These are phyloP conservation scores for Ataeniobius toweri DNA, from an alignment of 2,797 vertebrate genomes.

Conservation along the genomic window DNA sequence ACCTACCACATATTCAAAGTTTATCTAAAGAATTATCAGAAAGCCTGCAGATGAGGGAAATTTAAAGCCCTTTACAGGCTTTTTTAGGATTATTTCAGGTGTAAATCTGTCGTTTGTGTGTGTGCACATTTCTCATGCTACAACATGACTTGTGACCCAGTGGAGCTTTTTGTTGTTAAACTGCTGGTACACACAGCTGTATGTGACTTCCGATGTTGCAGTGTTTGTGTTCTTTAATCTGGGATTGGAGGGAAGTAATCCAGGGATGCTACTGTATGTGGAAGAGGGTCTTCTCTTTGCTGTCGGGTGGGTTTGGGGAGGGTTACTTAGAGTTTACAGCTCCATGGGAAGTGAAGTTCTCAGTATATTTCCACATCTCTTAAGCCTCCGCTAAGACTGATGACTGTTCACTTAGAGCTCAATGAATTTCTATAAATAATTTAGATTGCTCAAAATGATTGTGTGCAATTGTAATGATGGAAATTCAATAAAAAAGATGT, in stretches of 20 bases:
- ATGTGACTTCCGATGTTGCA: slow-evolving; percentile 57
- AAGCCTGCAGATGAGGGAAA: neutral
- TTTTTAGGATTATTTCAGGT: slow-evolving; percentile 20
- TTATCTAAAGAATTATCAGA: slow-evolving; percentile 6
- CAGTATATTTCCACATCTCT: slow-evolving; percentile 62
- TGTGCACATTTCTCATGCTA: slow-evolving; percentile 15
- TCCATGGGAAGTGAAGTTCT: slow-evolving; percentile 69
- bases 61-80: slow-evolving; percentile 5
- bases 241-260: slow-evolving; percentile 1
- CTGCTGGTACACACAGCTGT: slow-evolving; percentile 55
- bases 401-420: slow-evolving; percentile 73
- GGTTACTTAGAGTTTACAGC: slow-evolving; percentile 27
- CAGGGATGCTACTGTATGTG: slow-evolving; percentile 59
- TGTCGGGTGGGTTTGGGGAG: slow-evolving; percentile 25
- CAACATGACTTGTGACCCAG: slow-evolving; percentile 29
- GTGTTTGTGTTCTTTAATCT: slow-evolving; percentile 55
- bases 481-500: slow-evolving; percentile 76
- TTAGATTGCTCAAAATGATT: slow-evolving; percentile 74
- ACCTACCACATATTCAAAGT: slow-evolving; percentile 31
- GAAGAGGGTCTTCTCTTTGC: slow-evolving; percentile 33
- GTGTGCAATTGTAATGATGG: slow-evolving; percentile 74
- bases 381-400: slow-evolving; percentile 73
- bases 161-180: slow-evolving; percentile 56
- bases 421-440: slow-evolving; percentile 73
- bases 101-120: slow-evolving; percentile 44